Evolutionary conservation across 2,113 vertebrate genomes (phyloP).

Genomic region (Danio rerio): DNA sequence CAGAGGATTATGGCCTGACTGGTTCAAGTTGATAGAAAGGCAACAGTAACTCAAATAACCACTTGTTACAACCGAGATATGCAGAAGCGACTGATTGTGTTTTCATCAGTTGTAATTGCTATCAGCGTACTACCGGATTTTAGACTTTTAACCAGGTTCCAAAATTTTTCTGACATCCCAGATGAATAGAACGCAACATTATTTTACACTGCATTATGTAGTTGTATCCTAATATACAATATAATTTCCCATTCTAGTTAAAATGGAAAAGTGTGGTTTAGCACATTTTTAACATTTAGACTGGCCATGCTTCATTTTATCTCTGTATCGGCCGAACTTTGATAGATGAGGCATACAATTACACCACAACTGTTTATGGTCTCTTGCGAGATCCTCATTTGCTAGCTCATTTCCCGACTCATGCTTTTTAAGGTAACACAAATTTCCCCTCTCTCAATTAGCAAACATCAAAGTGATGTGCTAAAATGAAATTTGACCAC

Average conservation of each 20-base stretch:
- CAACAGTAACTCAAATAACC: no score
- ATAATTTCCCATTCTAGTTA: neutral
- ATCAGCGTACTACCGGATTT: no score
- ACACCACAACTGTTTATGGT: conserved; percentile 31
- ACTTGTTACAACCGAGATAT: no score
- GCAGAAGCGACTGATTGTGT: no score
- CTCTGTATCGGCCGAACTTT: neutral
- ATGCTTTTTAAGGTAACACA: conserved; percentile 19
- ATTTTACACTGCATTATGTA: no score
- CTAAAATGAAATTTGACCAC: conserved; percentile 39
- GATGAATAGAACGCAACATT: no score
- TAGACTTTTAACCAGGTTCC: no score
- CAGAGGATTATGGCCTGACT: no score
- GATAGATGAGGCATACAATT: conserved; percentile 22
- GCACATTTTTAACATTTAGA: neutral
- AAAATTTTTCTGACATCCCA: no score
- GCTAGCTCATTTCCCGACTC: conserved; percentile 25
- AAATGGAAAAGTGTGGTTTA: neutral
- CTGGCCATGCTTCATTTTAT: conserved; percentile 10
- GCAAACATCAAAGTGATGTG: conserved; percentile 41
- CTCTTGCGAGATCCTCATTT: conserved; percentile 28
- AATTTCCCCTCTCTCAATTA: conserved; percentile 61
- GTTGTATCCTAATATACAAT: no score
- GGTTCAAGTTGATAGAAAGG: no score
- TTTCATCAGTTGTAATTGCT: no score